phyloP scores from a whole-genome alignment of 2,888 invertebrate genomes.

The Monochamus alternatus region DNA sequence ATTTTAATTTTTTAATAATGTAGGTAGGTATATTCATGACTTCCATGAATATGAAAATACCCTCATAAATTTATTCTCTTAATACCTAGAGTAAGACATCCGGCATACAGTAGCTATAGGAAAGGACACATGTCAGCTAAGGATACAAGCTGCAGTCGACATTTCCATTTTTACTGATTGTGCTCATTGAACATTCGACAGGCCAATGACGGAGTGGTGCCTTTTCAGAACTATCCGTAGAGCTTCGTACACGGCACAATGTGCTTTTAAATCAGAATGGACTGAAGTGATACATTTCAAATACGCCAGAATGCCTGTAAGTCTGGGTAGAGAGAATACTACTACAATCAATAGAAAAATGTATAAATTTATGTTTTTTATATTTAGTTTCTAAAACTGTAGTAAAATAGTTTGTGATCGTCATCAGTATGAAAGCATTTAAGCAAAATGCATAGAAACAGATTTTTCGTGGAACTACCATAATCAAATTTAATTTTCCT shows the following conservation, averaged over 20 bases:
- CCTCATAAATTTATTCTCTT: neutral
- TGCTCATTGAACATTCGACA: slow-evolving; percentile 71
- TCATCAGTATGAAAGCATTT: too few species aligned
- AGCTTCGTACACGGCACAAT: slow-evolving; percentile 33
- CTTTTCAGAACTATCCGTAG: slow-evolving; percentile 52
- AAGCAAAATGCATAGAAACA: too few species aligned
- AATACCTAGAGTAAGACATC: slow-evolving; percentile 31
- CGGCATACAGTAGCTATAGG: slow-evolving; percentile 23
- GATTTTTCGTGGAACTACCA: too few species aligned
- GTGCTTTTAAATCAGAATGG: slow-evolving; percentile 34
- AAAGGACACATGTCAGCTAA: slow-evolving; percentile 67
- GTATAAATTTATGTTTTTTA: too few species aligned
- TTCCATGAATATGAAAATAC: neutral
- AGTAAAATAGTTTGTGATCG: too few species aligned
- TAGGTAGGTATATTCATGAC: too few species aligned
- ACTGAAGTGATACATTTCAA: slow-evolving; percentile 29
- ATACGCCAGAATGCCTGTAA: too few species aligned
- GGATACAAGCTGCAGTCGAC: slow-evolving; percentile 65
- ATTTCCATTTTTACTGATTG: slow-evolving; percentile 70
- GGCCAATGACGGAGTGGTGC: slow-evolving; percentile 70
- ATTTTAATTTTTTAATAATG: too few species aligned
- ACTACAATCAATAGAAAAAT: too few species aligned
- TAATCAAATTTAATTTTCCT: too few species aligned
- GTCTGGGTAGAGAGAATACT: too few species aligned
- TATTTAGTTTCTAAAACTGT: too few species aligned